A percentile compares a stretch with the other conserved stretches of the same genome.
phyloP scores from a whole-genome alignment of 2,888 invertebrate genomes.

The Nasonovia ribisnigri region DNA sequence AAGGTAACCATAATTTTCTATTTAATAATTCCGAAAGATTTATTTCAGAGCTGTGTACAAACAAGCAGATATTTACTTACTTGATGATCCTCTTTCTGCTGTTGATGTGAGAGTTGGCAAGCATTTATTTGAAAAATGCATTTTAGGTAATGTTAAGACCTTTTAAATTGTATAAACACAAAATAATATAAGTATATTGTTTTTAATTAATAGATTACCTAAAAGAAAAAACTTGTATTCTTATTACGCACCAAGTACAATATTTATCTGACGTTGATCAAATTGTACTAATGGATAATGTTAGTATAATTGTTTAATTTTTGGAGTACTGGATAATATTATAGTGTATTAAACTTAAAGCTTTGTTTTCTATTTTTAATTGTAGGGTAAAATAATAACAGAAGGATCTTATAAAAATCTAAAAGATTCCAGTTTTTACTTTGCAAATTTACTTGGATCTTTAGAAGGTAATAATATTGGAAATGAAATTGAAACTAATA shows the following conservation, averaged over 20 bases:
- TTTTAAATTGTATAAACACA: not conserved
- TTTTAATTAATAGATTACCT: constrained; percentile 71
- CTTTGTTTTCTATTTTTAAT: not conserved
- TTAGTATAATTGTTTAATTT: constrained; percentile 63
- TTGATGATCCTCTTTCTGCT: constrained; percentile 29
- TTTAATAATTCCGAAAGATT: not conserved
- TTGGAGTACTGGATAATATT: not conserved
- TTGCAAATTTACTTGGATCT: constrained; percentile 78
- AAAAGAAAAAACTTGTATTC: constrained; percentile 78
- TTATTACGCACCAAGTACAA: constrained; percentile 89
- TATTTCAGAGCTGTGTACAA: constrained; percentile 52
- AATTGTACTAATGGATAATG: constrained; percentile 72
- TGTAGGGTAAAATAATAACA: constrained; percentile 72
- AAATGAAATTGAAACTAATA: not conserved
- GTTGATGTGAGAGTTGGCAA: constrained; percentile 21
- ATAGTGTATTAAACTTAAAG: not conserved
- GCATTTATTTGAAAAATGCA: constrained; percentile 39
- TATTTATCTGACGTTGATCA: constrained; percentile 79
- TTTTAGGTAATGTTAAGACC: not conserved
- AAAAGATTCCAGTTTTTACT: constrained; percentile 81
- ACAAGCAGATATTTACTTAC: constrained; percentile 41
- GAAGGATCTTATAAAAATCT: constrained; percentile 79
- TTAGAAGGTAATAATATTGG: constrained; percentile 70
- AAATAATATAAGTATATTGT: not conserved
- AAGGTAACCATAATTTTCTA: constrained; percentile 53